phyloP scores from a whole-genome alignment of 2,888 invertebrate species.

The Thymelicus sylvestris region DNA sequence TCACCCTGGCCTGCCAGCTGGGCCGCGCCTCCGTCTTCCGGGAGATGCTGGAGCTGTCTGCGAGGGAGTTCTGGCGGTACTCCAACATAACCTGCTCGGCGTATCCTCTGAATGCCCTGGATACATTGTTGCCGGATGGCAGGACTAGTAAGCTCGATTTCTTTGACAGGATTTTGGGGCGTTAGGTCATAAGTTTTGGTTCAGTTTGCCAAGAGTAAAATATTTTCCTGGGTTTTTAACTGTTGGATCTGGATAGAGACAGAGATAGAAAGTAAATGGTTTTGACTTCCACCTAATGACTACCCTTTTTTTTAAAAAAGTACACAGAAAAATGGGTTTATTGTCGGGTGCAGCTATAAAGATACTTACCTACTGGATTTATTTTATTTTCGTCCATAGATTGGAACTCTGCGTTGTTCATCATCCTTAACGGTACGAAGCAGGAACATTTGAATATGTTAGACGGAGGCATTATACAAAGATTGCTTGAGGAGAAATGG shows the following conservation, averaged over 20 bases:
- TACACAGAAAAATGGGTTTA: no score
- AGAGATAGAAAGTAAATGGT: no score
- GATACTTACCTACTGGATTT: no score
- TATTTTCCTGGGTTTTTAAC: no score
- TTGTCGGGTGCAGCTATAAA: no score
- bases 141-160: constrained; percentile 91
- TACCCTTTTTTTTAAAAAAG: no score
- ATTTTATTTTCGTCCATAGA: constrained; percentile 85
- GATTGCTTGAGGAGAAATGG: constrained; percentile 99
- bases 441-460: constrained; percentile 99
- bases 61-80: constrained; percentile 98
- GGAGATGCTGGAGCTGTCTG: constrained; percentile 98
- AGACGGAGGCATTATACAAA: constrained; percentile 98
- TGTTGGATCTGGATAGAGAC: no score
- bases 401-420: constrained; percentile 99
- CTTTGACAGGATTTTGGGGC: no score
- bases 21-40: constrained; percentile 98
- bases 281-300: no score
- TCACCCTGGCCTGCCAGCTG: constrained; percentile 97
- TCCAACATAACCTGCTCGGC: constrained; percentile 99
- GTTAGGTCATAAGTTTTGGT: no score
- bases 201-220: no score
- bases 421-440: constrained; percentile 98
- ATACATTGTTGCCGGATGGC: constrained; percentile 97
- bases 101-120: constrained; percentile 97